A percentile compares a stretch with the other conserved stretches of the same genome.
These are phyloP conservation scores for Morone saxatilis DNA, from an alignment of 2,113 vertebrate species.

Conservation along the genomic window DNA sequence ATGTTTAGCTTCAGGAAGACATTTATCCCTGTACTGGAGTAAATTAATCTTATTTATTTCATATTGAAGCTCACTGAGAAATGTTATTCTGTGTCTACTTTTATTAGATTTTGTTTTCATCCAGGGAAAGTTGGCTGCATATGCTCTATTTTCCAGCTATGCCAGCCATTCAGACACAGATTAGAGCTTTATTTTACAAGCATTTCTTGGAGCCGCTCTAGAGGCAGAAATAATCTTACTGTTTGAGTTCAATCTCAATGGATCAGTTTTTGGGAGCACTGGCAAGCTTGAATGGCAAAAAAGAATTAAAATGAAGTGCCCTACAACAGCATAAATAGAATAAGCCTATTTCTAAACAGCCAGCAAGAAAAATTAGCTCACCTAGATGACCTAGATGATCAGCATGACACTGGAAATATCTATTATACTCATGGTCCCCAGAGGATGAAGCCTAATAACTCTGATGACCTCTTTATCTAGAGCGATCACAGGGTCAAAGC, in stretches of 20 bases:
- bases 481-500: no score
- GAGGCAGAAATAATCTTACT: slow-evolving; percentile 45
- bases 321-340: neutral
- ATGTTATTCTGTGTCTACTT: neutral
- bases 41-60: neutral
- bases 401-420: neutral
- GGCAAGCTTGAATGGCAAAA: slow-evolving; percentile 16
- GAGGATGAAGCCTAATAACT: neutral
- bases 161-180: slow-evolving; percentile 38
- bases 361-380: neutral
- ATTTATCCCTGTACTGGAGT: neutral
- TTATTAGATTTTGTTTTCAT: slow-evolving; percentile 5
- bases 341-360: neutral
- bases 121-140: slow-evolving; percentile 15
- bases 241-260: slow-evolving; percentile 35
- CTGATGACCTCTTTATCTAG: no score
- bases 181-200: slow-evolving; percentile 53
- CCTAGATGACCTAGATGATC: neutral
- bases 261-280: slow-evolving; percentile 21
- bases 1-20: neutral
- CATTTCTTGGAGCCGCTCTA: slow-evolving; percentile 38
- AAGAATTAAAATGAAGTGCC: slow-evolving; percentile 1
- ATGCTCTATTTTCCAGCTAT: slow-evolving; percentile 9
- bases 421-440: neutral
- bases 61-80: neutral